Evolutionary conservation across 1,140 invertebrate genomes (phyloP).

Genomic region (Drosophila subobscura): DNA sequence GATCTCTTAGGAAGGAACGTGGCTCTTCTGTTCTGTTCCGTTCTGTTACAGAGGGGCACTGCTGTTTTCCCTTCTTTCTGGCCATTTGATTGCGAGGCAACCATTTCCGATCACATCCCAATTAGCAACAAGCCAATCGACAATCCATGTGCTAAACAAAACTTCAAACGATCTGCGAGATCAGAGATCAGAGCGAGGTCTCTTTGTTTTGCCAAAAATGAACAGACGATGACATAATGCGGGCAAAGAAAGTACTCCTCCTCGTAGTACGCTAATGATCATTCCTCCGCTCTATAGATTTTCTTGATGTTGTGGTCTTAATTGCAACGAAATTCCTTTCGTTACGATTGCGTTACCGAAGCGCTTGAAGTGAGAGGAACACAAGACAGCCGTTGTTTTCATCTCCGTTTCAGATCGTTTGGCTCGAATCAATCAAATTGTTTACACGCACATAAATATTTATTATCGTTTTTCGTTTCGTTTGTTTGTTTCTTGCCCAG

Average conservation of each 20-base stretch:
- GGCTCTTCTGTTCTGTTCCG: constrained; percentile 15
- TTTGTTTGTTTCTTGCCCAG: constrained; percentile 41
- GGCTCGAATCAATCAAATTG: constrained; percentile 56
- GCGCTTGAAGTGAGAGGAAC: constrained; percentile 5
- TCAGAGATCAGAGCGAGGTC: too few relatives aligned
- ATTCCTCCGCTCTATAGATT: neutral
- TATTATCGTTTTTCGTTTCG: constrained; percentile 25
- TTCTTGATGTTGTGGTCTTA: constrained; percentile 18
- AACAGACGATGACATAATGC: constrained; percentile 34
- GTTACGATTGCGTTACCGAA: constrained; percentile 41
- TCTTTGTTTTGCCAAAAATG: constrained; percentile 4
- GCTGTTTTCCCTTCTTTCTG: too few relatives aligned
- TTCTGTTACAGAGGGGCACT: constrained; percentile 3
- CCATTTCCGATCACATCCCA: constrained; percentile 6
- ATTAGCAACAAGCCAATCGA: constrained; percentile 3
- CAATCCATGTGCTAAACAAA: constrained; percentile 12
- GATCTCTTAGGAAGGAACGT: constrained; percentile 27
- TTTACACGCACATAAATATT: constrained; percentile 64
- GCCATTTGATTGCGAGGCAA: too few relatives aligned
- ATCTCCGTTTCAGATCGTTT: constrained; percentile 25
- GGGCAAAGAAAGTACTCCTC: constrained; percentile 20
- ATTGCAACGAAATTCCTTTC: constrained; percentile 20
- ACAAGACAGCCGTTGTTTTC: constrained; percentile 44
- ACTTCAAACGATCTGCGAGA: neutral
- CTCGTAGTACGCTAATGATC: too few relatives aligned